Base-by-base conservation (phyloP, 2,888 invertebrate species). In the Scelioninae gen. 1 region DNA sequence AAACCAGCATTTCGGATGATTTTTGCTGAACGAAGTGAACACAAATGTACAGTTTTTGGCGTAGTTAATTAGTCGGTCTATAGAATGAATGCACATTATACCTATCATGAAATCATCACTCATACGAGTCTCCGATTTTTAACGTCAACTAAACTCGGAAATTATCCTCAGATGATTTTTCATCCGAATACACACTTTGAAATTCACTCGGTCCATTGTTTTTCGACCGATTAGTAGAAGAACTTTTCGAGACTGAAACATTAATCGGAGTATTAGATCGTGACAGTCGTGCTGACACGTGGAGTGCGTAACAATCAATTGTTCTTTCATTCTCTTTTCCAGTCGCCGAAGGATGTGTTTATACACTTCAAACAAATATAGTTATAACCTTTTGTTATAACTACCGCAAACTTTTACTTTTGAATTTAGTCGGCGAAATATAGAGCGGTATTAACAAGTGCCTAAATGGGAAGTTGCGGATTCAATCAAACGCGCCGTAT, bases 31-130 rank as follows among this genome's bases (percentile, higher is more conserved):
- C 23, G 56, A 34, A 56, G 60, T 38, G 62, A 31, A 9, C 13
- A 13, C 34, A 47, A 16, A 31, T n/a, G 49, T 40, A 53, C 49
- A 63, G 55, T 55, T 60, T 45, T 60, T 45, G 49, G 10, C 31
- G 53, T n/a, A 38, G 56, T 11, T 65, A 74, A 68, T 76, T 68
- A 63, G 62, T 69, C 51, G 13, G 55, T 11, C n/a, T 15, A 55
- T 32, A 47, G 77, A 60, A 77, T 69, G 62, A 55, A 60, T 53
- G 34, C 13, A 56, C 34, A 60, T 68, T 51, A 58, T 40, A 49
- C 49, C 53, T 62, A 45, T 55, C 55, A 51, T 58, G 77, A 69
- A 77, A 69, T 77, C 69, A 66, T 77, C 69, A 13, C 65, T 58
- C 29, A 45, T 62, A 55, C 23, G 55, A 0, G 34, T 10, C 40